Evolutionary conservation across 2,888 invertebrate species (phyloP).

Genomic region (Laothoe populi): DNA sequence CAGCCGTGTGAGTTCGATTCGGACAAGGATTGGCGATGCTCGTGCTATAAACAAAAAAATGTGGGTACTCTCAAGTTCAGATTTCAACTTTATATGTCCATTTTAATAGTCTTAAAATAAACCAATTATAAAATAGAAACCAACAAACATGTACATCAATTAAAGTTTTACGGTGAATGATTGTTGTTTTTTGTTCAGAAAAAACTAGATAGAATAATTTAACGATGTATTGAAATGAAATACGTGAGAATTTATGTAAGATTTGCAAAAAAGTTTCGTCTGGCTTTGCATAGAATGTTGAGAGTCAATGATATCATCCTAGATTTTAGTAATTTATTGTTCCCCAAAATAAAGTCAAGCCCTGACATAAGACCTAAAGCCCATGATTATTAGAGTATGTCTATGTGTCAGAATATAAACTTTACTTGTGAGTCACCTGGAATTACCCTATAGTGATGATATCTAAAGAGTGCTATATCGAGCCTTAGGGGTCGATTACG

Average conservation of each 20-base stretch:
- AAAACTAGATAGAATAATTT: conserved; percentile 8
- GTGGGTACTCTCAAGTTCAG: too few relatives aligned
- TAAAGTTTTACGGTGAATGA: conserved; percentile 6
- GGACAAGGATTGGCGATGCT: not conserved
- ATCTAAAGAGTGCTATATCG: too few relatives aligned
- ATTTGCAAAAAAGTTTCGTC: not conserved
- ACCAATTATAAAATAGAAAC: conserved; percentile 11
- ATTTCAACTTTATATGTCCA: too few relatives aligned
- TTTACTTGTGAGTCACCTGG: too few relatives aligned
- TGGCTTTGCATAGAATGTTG: not conserved
- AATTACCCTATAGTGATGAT: too few relatives aligned
- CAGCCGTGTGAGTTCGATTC: not conserved
- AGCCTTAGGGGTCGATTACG: too few relatives aligned
- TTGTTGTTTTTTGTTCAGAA: conserved; percentile 3
- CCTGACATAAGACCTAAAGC: too few relatives aligned
- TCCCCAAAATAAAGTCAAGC: too few relatives aligned
- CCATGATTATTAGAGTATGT: too few relatives aligned
- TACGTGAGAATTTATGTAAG: not conserved
- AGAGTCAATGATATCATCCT: not conserved
- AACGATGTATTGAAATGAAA: not conserved
- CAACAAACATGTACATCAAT: conserved; percentile 13
- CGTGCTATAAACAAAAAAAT: not conserved
- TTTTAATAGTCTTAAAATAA: not conserved
- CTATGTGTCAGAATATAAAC: too few relatives aligned
- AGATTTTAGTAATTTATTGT: not conserved